Evolutionary conservation across 2,888 invertebrate species (phyloP), one percentile per base, ranked within the genome.

Genomic region (Dasysyrphus albostriatus): DNA sequence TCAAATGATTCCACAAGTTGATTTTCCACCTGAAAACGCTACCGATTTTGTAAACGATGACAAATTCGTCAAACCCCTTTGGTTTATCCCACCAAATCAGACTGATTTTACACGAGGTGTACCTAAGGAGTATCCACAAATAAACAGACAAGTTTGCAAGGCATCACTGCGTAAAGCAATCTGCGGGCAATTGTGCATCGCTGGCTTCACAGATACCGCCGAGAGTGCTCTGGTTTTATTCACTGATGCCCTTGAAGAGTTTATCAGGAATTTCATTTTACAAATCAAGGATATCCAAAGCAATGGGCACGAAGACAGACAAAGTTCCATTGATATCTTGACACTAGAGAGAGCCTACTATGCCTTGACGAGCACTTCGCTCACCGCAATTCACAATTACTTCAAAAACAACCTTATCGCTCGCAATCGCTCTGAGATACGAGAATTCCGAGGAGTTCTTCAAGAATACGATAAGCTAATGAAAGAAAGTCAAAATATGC

Each of bases 1-100:
- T 61, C 92, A 92, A 89, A 91, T 92, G 90, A 92, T 92, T 89
- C 93, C 93, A 5, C 91, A 92, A 87, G 91, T 93, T 5, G 92
- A 92, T 75, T 92, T 93, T 72, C 92, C 92, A 1, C 91, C 91
- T 0, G 92, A 92, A 79, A 92, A 92, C 79, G 91, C 91, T 0
- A 91, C 91, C 14, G 90, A 92, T 82, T 89, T 93, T 70, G 89
- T 91, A 2, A 89, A 89, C 39, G 90, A 91, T 63, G 90, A 91
- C 29, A 92, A 92, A 88, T 92, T 92, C 54, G 89, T 90, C 5
- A 92, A 92, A 51, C 92, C 92, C 4, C 90, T 92, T 12, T 93
- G 92, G 92, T 92, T 92, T 73, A 91, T 92, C 44, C 91, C 92
- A 3, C 91, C 91, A 0, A 89, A 89, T 29, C 89, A 91, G 10